Conservation (phyloP, 2,888 invertebrate genomes). For the Ectemnius continuus region DNA sequence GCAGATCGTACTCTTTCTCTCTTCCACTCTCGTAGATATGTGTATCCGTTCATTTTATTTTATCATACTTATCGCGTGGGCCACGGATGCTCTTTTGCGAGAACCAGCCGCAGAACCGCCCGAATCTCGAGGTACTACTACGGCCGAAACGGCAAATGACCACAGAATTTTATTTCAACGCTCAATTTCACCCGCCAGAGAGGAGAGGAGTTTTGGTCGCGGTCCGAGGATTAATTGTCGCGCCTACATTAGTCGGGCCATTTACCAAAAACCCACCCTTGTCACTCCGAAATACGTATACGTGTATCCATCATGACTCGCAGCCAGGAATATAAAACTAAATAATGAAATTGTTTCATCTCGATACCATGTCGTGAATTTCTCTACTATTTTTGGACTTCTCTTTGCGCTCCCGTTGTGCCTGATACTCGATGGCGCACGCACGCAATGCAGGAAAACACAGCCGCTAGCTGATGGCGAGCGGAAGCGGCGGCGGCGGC, state of each 20-base stretch:
- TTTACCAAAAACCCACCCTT: too few relatives aligned
- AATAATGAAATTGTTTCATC: slow-evolving; percentile 13
- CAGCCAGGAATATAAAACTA: slow-evolving; percentile 1
- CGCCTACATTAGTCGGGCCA: too few relatives aligned
- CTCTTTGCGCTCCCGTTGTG: neutral
- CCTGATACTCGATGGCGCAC: too few relatives aligned
- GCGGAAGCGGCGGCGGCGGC: too few relatives aligned
- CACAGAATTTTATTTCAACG: slow-evolving; percentile 3
- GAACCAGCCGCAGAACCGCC: too few relatives aligned
- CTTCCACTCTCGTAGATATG: neutral
- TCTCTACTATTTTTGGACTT: neutral
- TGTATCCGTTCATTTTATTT: neutral
- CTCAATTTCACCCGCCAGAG: too few relatives aligned
- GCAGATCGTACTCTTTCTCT: neutral
- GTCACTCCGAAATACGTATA: neutral
- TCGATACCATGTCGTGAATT: neutral
- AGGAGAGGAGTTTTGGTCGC: too few relatives aligned
- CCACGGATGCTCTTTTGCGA: too few relatives aligned
- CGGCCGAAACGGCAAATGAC: neutral
- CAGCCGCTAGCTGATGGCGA: neutral
- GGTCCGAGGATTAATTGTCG: too few relatives aligned
- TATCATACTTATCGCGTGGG: slow-evolving; percentile 1
- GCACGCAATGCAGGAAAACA: neutral
- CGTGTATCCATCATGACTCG: slow-evolving; percentile 7
- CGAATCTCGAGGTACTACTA: too few relatives aligned